Evolutionary conservation across 2,888 invertebrate genomes (phyloP).

Genomic region (Metacarcinus magister): DNA sequence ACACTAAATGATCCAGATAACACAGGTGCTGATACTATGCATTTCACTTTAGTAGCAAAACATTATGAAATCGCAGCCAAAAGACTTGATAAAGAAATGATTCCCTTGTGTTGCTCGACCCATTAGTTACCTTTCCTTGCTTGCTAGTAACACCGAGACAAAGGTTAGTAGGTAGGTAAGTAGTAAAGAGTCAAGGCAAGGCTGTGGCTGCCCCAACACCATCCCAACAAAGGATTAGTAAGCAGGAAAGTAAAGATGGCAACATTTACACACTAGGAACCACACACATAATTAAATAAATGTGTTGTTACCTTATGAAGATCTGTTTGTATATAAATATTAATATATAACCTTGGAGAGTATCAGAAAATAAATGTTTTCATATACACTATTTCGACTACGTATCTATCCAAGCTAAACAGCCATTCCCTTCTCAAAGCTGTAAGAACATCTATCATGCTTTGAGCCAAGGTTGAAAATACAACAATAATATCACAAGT

Average conservation of each 20-base stretch:
- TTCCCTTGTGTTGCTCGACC: background rate
- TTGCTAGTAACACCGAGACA: constrained; percentile 9
- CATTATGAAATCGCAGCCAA: background rate
- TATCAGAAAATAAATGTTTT: background rate
- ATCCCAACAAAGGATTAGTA: constrained; percentile 20
- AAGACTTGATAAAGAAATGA: background rate
- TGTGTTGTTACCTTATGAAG: background rate
- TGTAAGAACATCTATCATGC: constrained; percentile 31
- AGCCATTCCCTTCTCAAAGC: constrained; percentile 1
- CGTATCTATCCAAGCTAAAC: background rate
- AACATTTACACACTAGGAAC: background rate
- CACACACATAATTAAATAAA: background rate
- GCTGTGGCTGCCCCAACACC: background rate
- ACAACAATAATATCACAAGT: background rate
- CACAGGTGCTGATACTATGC: background rate
- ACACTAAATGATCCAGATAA: background rate
- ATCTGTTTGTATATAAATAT: background rate
- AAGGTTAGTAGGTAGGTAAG: background rate
- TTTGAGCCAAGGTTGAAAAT: background rate
- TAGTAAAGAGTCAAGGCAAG: background rate
- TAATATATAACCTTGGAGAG: background rate
- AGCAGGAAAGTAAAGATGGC: background rate
- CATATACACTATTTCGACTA: background rate
- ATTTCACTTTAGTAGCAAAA: background rate
- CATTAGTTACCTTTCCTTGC: constrained; percentile 12